Evolutionary conservation across 2,888 invertebrate species (phyloP), one percentile per base, ranked within the genome.

Genomic region (Morinoia aosen): DNA sequence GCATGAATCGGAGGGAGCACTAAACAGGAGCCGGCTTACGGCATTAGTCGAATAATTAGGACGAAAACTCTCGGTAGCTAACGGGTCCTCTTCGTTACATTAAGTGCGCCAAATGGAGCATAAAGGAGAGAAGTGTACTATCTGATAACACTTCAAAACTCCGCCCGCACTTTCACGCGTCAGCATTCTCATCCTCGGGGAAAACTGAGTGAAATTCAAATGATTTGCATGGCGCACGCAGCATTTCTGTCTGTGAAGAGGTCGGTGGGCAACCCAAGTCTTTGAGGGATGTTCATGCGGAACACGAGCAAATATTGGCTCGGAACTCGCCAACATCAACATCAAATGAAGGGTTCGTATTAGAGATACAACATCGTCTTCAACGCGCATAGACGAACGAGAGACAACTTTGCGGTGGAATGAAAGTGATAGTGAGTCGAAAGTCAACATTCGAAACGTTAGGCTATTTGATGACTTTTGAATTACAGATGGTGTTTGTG

Each of bases 41-140:
- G 93, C 93, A 93, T 93, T 93, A 93, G 93, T 93, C 57, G 93
- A 56, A 93, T 93, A 93, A 93, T 93, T 93, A 93, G 57, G 57
- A 56, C n/a, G 93, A 93, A 90, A 93, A 93, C 93, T 19, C 19
- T 39, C 90, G 39, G 90, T 90, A 48, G 90, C 90, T 90, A 90
- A 90, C 90, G 90, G 90, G 90, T 90, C 39, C 5, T 90, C 90
- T 90, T 90, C 90, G 90, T 90, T 90, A 90, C 19, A 40, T 40
- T 90, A 39, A 90, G 90, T 40, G 90, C 40, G 90, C 90, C 48
- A 90, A 90, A 90, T 40, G 40, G 40, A 90, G 90, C 90, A 90
- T 90, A 90, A 90, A 90, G 39, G 90, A 90, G 40, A 90, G 90
- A 90, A 90, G 90, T 90, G 90, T 90, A 48, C 90, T 40, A 90